Percentiles rank a stretch among this genome's conserved stretches.
Conservation (phyloP, 2,888 invertebrate genomes). For the Melieria crassipennis region DNA sequence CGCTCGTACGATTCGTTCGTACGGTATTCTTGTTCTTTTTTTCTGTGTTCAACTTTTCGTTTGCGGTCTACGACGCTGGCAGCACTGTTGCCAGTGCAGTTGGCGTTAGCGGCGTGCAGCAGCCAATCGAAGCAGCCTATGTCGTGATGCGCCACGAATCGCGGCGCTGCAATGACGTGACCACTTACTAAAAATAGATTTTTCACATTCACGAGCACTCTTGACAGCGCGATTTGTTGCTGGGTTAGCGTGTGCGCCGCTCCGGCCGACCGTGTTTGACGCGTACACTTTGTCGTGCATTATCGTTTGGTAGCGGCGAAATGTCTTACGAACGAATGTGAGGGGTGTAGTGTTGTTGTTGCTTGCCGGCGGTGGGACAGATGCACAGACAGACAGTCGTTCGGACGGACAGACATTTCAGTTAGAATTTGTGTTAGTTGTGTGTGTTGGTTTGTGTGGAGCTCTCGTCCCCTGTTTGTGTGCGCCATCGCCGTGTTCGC, state of each 20-base stretch:
- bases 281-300: conserved; percentile 10
- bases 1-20: conserved; percentile 9
- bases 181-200: conserved; percentile 47
- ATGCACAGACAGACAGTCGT: background rate
- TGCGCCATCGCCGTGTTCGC: too few species aligned
- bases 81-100: conserved; percentile 12
- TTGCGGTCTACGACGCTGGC: conserved; percentile 15
- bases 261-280: conserved; percentile 1
- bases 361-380: conserved; percentile 24
- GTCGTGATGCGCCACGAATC: conserved; percentile 46
- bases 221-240: conserved; percentile 19
- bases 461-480: too few species aligned
- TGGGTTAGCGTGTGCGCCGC: conserved; percentile 9
- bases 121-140: conserved; percentile 43
- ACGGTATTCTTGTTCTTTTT: conserved; percentile 1
- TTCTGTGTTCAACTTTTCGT: conserved; percentile 11
- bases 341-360: background rate
- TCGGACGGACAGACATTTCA: conserved; percentile 16
- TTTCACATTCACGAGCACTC: conserved; percentile 35
- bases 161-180: conserved; percentile 41
- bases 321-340: background rate
- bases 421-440: conserved; percentile 44
- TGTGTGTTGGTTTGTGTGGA: conserved; percentile 12
- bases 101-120: conserved; percentile 6
- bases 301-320: conserved; percentile 6